phyloP scores from a whole-genome alignment of 2,113 vertebrate species.

The Platichthys stellatus region DNA sequence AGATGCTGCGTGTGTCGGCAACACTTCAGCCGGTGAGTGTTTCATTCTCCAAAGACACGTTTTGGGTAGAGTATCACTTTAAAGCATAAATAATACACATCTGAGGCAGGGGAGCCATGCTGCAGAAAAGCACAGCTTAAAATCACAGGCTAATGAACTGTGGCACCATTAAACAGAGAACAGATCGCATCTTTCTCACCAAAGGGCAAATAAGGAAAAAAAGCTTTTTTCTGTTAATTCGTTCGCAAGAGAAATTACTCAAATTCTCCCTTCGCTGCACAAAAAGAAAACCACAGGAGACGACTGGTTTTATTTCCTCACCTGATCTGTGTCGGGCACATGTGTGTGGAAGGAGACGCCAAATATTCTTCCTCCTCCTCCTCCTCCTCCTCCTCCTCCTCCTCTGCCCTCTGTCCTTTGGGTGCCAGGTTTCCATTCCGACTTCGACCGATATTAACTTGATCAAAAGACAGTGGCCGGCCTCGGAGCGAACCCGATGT shows the following conservation, averaged over 20 bases:
- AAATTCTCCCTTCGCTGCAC: conserved; percentile 35
- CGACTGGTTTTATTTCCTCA: conserved; percentile 51
- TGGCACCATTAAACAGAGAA: conserved; percentile 59
- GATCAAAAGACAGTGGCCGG: conserved; percentile 75
- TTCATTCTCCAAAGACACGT: background rate
- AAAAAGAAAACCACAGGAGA: conserved; percentile 8
- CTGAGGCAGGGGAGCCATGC: conserved; percentile 29
- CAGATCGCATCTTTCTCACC: conserved; percentile 42
- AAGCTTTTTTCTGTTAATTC: conserved; percentile 35
- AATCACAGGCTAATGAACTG: conserved; percentile 63
- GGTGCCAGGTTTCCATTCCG: conserved; percentile 35
- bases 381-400: conserved; percentile 14
- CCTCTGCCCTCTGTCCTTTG: conserved; percentile 36
- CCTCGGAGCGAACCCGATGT: conserved; percentile 71
- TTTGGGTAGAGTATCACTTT: conserved; percentile 13
- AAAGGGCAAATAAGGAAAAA: conserved; percentile 45
- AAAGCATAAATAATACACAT: conserved; percentile 36
- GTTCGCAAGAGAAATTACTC: conserved; percentile 38
- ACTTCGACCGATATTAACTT: conserved; percentile 74
- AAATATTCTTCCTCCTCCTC: conserved; percentile 38
- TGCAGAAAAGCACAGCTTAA: conserved; percentile 29
- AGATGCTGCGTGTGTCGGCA: background rate
- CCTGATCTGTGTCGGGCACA: conserved; percentile 30
- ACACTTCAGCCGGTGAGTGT: background rate
- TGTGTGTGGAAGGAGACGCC: conserved; percentile 21